phyloP scores from a whole-genome alignment of 2,888 invertebrate species.

The Lasioglossum morio region DNA sequence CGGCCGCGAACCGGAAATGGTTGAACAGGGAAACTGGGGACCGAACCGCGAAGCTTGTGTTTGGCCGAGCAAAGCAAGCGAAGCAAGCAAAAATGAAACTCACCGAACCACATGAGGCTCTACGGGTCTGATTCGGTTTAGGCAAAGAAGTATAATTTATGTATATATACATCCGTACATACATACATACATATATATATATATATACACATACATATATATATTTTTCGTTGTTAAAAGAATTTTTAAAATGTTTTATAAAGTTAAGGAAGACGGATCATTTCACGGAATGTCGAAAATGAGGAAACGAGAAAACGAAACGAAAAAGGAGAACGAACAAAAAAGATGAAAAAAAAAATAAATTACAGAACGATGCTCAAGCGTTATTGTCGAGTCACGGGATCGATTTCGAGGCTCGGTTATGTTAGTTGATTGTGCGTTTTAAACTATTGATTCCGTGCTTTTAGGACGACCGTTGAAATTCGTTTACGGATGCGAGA shows the following conservation, averaged over 20 bases:
- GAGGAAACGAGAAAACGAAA: too few species aligned
- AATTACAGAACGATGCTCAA: slow-evolving; percentile 49
- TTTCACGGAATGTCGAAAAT: slow-evolving; percentile 12
- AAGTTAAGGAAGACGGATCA: slow-evolving; percentile 20
- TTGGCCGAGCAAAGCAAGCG: background rate
- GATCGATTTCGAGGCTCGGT: slow-evolving; percentile 1
- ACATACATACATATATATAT: slow-evolving; percentile 19
- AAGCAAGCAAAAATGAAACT: background rate
- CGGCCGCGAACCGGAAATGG: slow-evolving; percentile 6
- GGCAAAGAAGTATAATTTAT: slow-evolving; percentile 20
- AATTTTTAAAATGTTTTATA: slow-evolving; percentile 47
- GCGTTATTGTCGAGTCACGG: slow-evolving; percentile 24
- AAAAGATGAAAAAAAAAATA: background rate
- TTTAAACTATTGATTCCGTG: slow-evolving; percentile 27
- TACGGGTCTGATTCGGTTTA: slow-evolving; percentile 24
- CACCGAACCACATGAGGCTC: slow-evolving; percentile 27
- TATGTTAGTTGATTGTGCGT: slow-evolving; percentile 34
- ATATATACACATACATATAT: slow-evolving; percentile 29
- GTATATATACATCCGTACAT: slow-evolving; percentile 1
- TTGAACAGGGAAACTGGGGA: background rate
- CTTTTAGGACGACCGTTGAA: slow-evolving; percentile 17
- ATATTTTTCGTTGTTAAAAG: slow-evolving; percentile 49
- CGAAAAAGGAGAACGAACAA: background rate
- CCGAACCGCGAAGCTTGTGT: slow-evolving; percentile 1
- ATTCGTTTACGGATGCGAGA: background rate